These are phyloP conservation scores for Elgonia sp. DNA, from an alignment of 2,888 invertebrate species.

Conservation along the genomic window DNA sequence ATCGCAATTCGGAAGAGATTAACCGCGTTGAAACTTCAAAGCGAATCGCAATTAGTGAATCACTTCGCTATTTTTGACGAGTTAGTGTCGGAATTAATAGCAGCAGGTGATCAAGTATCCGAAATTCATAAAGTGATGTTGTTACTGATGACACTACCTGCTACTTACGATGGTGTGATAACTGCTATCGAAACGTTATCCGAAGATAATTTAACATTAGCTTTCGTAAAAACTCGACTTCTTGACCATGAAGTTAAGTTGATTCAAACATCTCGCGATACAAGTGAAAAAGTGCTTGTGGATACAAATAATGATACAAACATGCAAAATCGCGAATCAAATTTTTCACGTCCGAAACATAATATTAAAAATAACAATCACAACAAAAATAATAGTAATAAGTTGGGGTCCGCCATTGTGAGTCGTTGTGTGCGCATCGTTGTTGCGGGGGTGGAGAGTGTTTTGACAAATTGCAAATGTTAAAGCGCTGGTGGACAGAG, in stretches of 20 bases:
- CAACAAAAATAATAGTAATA: too few relatives aligned
- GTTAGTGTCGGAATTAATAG: constrained; percentile 82
- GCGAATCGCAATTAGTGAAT: constrained; percentile 71
- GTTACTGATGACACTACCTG: constrained; percentile 83
- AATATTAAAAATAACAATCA: too few relatives aligned
- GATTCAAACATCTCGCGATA: constrained; percentile 72
- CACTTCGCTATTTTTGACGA: constrained; percentile 84
- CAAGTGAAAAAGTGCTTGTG: constrained; percentile 77
- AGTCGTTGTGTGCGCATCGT: too few relatives aligned
- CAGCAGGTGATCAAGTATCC: constrained; percentile 83
- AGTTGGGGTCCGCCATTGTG: too few relatives aligned
- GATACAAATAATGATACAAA: background rate
- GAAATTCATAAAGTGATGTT: constrained; percentile 84
- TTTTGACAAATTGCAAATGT: too few relatives aligned
- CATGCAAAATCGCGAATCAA: too few relatives aligned
- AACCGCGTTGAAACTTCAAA: constrained; percentile 76
- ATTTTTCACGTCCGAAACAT: too few relatives aligned
- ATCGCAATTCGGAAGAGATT: constrained; percentile 63
- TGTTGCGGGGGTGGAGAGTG: too few relatives aligned
- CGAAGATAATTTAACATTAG: constrained; percentile 82
- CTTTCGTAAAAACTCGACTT: constrained; percentile 82
- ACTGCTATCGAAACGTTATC: constrained; percentile 84
- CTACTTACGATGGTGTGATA: constrained; percentile 83
- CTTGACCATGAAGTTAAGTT: constrained; percentile 77
- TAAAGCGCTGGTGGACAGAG: too few relatives aligned